Evolutionary conservation across 2,797 vertebrate species (phyloP).

Genomic region (Galaxias olidus): DNA sequence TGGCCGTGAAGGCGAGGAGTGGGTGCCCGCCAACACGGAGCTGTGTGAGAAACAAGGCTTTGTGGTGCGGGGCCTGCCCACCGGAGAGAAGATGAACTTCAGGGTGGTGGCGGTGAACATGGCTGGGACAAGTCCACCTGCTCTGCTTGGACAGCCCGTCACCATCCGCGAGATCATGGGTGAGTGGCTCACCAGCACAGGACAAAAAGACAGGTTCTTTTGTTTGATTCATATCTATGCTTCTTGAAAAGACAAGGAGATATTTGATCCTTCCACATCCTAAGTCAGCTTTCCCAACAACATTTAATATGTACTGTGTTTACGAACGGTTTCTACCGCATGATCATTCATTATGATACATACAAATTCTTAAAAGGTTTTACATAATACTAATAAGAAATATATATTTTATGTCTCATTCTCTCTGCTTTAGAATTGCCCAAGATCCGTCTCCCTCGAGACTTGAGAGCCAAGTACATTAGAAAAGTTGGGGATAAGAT

Average conservation of each 20-base stretch:
- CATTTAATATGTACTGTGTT: too few species aligned
- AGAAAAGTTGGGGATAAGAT: conserved; percentile 84
- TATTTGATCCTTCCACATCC: too few species aligned
- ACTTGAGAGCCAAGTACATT: conserved; percentile 86
- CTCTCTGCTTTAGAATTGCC: conserved; percentile 78
- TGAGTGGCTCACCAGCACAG: conserved; percentile 57
- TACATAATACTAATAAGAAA: too few species aligned
- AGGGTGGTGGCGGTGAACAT: conserved; percentile 86
- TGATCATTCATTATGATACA: too few species aligned
- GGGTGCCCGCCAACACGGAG: conserved; percentile 80
- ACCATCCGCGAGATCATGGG: conserved; percentile 88
- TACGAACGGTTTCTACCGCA: too few species aligned
- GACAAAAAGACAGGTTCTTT: neutral
- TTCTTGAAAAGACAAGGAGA: too few species aligned
- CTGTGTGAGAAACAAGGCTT: conserved; percentile 80
- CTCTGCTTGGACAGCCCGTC: conserved; percentile 78
- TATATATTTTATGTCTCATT: neutral
- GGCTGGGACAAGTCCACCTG: conserved; percentile 81
- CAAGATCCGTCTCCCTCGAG: conserved; percentile 89
- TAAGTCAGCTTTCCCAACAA: too few species aligned
- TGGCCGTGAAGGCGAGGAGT: conserved; percentile 77
- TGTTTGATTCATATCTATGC: too few species aligned
- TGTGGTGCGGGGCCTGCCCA: conserved; percentile 82
- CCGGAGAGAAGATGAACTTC: conserved; percentile 85
- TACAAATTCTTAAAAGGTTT: too few species aligned